These are phyloP conservation scores for Saccopteryx leptura DNA, from an alignment of 2,113 vertebrate genomes.

Conservation along the genomic window DNA sequence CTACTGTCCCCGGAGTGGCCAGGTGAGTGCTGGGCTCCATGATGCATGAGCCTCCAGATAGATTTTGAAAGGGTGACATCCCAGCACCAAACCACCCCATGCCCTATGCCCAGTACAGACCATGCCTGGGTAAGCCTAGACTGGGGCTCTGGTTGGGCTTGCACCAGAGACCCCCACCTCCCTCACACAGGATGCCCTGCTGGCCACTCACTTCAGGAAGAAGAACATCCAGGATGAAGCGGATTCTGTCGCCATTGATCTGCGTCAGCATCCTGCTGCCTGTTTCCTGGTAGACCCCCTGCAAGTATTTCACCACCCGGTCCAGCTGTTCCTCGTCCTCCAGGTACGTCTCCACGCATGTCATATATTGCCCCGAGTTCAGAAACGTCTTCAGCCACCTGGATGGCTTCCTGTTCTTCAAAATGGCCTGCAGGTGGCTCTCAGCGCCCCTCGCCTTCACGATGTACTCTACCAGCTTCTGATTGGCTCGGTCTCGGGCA, in stretches of 20 bases:
- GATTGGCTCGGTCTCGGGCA: slow-evolving; percentile 93
- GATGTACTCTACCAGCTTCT: slow-evolving; percentile 94
- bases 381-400: slow-evolving; percentile 92
- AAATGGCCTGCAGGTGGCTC: slow-evolving; percentile 90
- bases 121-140: not conserved
- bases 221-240: slow-evolving; percentile 94
- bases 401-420: slow-evolving; percentile 90
- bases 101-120: not conserved
- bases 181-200: not conserved
- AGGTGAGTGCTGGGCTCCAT: not conserved
- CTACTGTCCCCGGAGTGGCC: not conserved
- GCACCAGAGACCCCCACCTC: not conserved
- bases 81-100: too few species aligned
- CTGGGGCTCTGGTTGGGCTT: not conserved
- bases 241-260: slow-evolving; percentile 83
- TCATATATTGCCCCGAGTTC: slow-evolving; percentile 83
- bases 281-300: slow-evolving; percentile 85
- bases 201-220: slow-evolving; percentile 92
- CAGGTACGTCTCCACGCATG: slow-evolving; percentile 91
- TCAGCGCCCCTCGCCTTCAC: slow-evolving; percentile 92
- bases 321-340: slow-evolving; percentile 95
- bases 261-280: slow-evolving; percentile 57
- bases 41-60: not conserved
- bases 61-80: not conserved
- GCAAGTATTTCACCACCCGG: slow-evolving; percentile 92